Evolutionary conservation across 2,113 vertebrate genomes (phyloP).

Genomic region (Prochilodus magdalenae): DNA sequence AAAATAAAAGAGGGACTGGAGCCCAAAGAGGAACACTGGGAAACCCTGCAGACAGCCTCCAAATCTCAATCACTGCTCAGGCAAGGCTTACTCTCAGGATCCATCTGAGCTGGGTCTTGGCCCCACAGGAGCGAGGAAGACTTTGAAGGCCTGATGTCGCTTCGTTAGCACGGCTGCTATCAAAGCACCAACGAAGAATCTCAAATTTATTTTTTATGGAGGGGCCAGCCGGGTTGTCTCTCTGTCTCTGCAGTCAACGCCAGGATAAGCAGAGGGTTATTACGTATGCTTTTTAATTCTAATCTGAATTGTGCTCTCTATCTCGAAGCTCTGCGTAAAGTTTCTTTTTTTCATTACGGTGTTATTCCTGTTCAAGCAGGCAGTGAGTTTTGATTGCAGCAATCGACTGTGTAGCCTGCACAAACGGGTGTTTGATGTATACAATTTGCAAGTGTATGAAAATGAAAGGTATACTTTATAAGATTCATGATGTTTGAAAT

Average conservation of each 20-base stretch:
- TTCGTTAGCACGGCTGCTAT: constrained; percentile 43
- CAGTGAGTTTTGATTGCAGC: not conserved
- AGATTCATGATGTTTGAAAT: not conserved
- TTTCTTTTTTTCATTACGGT: not conserved
- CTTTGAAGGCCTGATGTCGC: constrained; percentile 38
- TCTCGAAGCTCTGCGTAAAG: not conserved
- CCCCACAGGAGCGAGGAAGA: constrained; percentile 20
- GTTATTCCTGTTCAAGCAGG: not conserved
- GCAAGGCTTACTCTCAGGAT: constrained; percentile 9
- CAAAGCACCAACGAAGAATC: constrained; percentile 27
- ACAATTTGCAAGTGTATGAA: constrained; percentile 4
- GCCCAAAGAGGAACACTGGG: not conserved
- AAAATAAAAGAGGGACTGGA: constrained; percentile 2
- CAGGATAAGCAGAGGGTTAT: constrained; percentile 16
- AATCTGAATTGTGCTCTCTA: constrained; percentile 23
- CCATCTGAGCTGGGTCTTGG: not conserved
- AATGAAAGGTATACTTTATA: constrained; percentile 6
- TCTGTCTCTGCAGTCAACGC: constrained; percentile 14
- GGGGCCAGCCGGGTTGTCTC: constrained; percentile 23
- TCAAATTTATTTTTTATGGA: constrained; percentile 51
- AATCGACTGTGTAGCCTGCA: not conserved
- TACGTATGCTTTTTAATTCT: constrained; percentile 24
- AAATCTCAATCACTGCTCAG: constrained; percentile 12
- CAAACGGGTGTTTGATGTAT: not conserved
- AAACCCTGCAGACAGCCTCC: not conserved